A percentile compares a stretch with the other conserved stretches of the same genome.
These are phyloP conservation scores for Vidua chalybeata DNA, from an alignment of 2,113 vertebrate species.

Conservation along the genomic window DNA sequence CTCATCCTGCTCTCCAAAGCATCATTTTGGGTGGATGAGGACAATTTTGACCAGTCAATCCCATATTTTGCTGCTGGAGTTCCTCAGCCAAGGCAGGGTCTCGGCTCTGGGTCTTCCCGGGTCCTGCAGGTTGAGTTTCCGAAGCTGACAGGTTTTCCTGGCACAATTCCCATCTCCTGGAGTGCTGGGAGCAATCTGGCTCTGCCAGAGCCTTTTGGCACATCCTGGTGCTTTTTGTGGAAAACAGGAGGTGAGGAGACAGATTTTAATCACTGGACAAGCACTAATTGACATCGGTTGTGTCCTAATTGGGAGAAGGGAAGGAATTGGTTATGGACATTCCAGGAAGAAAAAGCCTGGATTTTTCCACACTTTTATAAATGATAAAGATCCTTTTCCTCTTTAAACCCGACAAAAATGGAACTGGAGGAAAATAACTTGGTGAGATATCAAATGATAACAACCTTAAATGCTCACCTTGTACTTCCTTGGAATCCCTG, in stretches of 20 bases:
- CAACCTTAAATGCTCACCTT: not conserved
- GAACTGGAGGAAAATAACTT: not conserved
- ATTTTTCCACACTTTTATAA: not conserved
- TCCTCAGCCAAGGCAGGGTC: not conserved
- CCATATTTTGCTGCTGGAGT: rapidly evolving
- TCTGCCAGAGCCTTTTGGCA: not conserved
- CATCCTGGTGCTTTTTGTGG: not conserved
- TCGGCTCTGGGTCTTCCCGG: not conserved
- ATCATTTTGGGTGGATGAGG: not conserved
- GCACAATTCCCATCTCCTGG: not conserved
- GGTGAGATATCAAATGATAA: not conserved
- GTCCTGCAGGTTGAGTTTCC: not conserved
- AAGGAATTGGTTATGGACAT: not conserved
- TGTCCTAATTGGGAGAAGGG: not conserved
- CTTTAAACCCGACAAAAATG: not conserved
- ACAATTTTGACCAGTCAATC: not conserved
- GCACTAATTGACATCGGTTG: not conserved
- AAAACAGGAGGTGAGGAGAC: not conserved
- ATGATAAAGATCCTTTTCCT: not conserved
- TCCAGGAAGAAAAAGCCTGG: not conserved
- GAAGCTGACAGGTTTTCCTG: not conserved
- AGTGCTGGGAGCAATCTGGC: not conserved
- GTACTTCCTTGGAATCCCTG: not conserved
- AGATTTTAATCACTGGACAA: not conserved
- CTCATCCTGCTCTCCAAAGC: not conserved